Evolutionary conservation across 2,888 invertebrate genomes (phyloP).

Genomic region (Philopedon plagiatum): DNA sequence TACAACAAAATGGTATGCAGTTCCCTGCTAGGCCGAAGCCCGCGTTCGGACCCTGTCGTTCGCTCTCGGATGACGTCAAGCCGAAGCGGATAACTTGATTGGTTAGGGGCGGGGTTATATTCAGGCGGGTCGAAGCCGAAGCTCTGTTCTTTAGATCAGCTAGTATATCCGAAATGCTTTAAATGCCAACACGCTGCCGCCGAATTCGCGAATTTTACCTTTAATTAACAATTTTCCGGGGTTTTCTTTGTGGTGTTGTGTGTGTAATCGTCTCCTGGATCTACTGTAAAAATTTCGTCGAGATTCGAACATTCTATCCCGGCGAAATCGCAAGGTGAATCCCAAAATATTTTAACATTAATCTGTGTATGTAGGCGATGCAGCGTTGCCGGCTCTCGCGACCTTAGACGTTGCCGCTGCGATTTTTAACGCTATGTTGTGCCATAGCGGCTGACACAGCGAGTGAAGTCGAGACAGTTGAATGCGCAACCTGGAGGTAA

Average conservation of each 20-base stretch:
- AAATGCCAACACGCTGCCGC: slow-evolving; percentile 58
- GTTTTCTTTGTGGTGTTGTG: slow-evolving; percentile 56
- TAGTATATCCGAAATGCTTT: slow-evolving; percentile 60
- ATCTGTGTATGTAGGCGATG: slow-evolving; percentile 65
- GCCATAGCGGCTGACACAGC: slow-evolving; percentile 50
- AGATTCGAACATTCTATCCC: slow-evolving; percentile 56
- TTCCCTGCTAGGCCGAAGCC: slow-evolving; percentile 56
- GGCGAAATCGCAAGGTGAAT: slow-evolving; percentile 57
- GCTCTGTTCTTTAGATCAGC: slow-evolving; percentile 55
- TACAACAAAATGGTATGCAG: slow-evolving; percentile 66
- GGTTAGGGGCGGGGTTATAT: slow-evolving; percentile 63
- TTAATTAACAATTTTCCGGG: slow-evolving; percentile 52
- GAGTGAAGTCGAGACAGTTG: slow-evolving; percentile 62
- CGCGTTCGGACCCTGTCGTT: slow-evolving; percentile 55
- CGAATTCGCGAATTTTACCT: slow-evolving; percentile 56
- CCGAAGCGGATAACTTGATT: slow-evolving; percentile 58
- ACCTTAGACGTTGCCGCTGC: slow-evolving; percentile 53
- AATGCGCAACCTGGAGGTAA: slow-evolving; percentile 65
- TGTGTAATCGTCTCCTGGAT: slow-evolving; percentile 34
- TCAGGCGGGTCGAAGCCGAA: slow-evolving; percentile 64
- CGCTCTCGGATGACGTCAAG: slow-evolving; percentile 62
- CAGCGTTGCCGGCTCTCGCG: slow-evolving; percentile 59
- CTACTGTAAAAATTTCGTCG: slow-evolving; percentile 59
- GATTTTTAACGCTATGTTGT: slow-evolving; percentile 57
- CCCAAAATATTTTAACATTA: slow-evolving; percentile 64